These are phyloP conservation scores for Drosophila virilis DNA, from an alignment of 1,140 invertebrate species.

Conservation along the genomic window DNA sequence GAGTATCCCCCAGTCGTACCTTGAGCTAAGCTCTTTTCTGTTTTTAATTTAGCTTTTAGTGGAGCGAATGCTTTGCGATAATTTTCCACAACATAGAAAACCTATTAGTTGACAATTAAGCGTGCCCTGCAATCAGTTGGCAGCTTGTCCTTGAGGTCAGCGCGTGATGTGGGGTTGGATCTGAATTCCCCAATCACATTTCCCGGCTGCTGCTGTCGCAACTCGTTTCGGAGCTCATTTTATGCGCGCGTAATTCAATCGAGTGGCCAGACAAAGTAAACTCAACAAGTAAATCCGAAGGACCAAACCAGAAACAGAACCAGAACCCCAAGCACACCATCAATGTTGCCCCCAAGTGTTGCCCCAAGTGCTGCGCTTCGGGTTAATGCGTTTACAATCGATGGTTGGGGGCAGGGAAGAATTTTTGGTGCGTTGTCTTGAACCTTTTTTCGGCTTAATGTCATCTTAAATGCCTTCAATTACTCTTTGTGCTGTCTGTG, in stretches of 20 bases:
- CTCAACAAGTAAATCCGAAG: constrained; percentile 71
- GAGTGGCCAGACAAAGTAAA: constrained; percentile 33
- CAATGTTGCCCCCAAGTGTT: background rate
- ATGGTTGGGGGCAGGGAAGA: background rate
- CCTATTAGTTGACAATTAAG: constrained; percentile 63
- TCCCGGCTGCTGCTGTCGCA: constrained; percentile 44
- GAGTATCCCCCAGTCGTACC: background rate
- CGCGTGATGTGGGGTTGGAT: too few species aligned
- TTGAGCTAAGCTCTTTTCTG: background rate
- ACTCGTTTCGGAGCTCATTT: constrained; percentile 54
- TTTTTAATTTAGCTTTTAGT: constrained; percentile 21
- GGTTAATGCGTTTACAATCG: constrained; percentile 36
- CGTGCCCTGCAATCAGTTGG: constrained; percentile 41
- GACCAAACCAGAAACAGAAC: background rate
- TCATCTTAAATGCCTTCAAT: constrained; percentile 73
- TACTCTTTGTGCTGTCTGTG: constrained; percentile 41
- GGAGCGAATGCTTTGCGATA: constrained; percentile 16
- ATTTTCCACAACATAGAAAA: constrained; percentile 43
- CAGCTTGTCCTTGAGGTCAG: constrained; percentile 4
- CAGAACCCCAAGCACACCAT: background rate
- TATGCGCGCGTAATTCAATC: constrained; percentile 69
- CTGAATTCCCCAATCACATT: constrained; percentile 24
- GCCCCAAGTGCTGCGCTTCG: background rate
- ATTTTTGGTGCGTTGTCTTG: constrained; percentile 5
- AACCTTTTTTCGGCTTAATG: constrained; percentile 65